Evolutionary conservation across 2,888 invertebrate genomes (phyloP).

Genomic region (Polylopha cassiicola): DNA sequence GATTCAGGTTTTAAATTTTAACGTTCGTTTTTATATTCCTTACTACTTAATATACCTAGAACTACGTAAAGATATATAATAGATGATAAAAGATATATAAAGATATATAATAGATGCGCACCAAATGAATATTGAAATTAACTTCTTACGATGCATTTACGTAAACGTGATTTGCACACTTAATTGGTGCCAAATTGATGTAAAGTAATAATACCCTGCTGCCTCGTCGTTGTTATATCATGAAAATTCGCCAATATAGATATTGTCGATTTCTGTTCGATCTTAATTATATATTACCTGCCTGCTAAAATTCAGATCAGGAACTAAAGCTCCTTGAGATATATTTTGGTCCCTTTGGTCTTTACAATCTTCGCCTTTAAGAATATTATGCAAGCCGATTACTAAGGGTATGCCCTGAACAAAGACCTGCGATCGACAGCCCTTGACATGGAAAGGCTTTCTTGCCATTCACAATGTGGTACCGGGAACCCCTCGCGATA

Average conservation of each 20-base stretch:
- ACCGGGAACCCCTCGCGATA: conserved; percentile 32
- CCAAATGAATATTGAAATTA: too few relatives aligned
- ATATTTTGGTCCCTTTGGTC: conserved; percentile 1
- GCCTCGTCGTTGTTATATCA: not conserved
- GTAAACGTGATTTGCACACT: conserved; percentile 23
- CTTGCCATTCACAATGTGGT: conserved; percentile 65
- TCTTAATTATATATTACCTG: too few relatives aligned
- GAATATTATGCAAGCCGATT: conserved; percentile 24
- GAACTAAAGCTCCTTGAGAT: too few relatives aligned
- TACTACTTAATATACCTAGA: too few relatives aligned
- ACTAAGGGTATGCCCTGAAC: conserved; percentile 41
- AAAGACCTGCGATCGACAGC: conserved; percentile 65
- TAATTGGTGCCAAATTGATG: conserved; percentile 29
- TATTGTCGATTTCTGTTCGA: too few relatives aligned
- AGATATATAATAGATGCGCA: too few relatives aligned
- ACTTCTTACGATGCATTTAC: conserved; percentile 3
- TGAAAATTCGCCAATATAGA: conserved; percentile 12
- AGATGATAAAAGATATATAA: too few relatives aligned
- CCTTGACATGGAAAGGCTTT: conserved; percentile 72
- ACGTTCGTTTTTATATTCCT: too few relatives aligned
- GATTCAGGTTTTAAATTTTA: too few relatives aligned
- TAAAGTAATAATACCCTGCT: conserved; percentile 5
- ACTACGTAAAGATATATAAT: too few relatives aligned
- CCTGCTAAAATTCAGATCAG: too few relatives aligned
- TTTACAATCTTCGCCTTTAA: conserved; percentile 9